Conservation (phyloP, 2,888 invertebrate genomes). For the Chrysolina americana region DNA sequence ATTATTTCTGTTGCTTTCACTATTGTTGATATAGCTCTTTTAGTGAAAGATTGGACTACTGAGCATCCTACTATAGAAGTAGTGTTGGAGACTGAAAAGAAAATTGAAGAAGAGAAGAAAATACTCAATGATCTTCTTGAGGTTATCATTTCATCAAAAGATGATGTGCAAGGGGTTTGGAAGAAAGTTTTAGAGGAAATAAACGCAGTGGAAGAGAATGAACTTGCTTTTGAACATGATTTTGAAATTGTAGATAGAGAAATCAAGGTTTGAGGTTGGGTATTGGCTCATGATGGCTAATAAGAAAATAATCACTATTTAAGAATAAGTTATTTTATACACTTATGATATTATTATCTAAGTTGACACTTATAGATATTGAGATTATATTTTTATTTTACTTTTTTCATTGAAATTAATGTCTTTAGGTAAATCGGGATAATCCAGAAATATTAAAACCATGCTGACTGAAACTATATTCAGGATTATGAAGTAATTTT, state of each 20-base stretch:
- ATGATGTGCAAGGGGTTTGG: conserved; percentile 42
- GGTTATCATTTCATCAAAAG: conserved; percentile 48
- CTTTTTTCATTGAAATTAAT: no score
- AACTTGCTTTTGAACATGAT: conserved; percentile 49
- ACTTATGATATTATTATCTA: no score
- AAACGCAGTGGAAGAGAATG: conserved; percentile 47
- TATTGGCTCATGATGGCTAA: background rate
- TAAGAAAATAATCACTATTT: no score
- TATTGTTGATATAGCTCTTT: conserved; percentile 51
- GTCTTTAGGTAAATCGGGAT: no score
- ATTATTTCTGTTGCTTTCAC: conserved; percentile 53
- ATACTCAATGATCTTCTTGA: conserved; percentile 48
- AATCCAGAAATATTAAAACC: no score
- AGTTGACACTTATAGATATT: no score
- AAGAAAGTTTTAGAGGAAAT: conserved; percentile 49
- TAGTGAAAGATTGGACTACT: conserved; percentile 53
- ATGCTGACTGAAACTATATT: no score
- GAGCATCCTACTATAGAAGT: conserved; percentile 55
- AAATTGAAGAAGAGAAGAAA: conserved; percentile 49
- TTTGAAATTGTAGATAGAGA: conserved; percentile 52
- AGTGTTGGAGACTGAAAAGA: conserved; percentile 46
- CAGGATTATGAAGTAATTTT: no score
- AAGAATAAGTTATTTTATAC: no score
- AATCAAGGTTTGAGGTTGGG: conserved; percentile 6
- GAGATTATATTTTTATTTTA: no score